Percentiles rank a stretch among this genome's conserved stretches.
phyloP scores from a whole-genome alignment of 1,140 invertebrate genomes.

The Drosophila nigrodunni region DNA sequence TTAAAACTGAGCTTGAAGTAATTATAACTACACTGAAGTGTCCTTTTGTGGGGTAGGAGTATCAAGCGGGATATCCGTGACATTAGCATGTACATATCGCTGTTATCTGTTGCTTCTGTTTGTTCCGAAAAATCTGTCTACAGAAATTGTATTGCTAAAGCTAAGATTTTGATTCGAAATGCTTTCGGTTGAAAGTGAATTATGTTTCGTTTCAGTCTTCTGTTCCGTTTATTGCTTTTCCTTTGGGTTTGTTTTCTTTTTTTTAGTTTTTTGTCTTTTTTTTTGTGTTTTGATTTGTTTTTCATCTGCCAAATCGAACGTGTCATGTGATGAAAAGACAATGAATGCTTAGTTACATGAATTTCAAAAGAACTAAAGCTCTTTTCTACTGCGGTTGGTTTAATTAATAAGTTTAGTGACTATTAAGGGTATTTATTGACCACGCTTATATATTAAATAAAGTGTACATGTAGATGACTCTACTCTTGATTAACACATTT shows the following conservation, averaged over 20 bases:
- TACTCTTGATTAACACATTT: no score
- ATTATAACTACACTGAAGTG: conserved; percentile 16
- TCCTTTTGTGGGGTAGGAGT: not conserved
- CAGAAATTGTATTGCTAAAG: not conserved
- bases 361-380: not conserved
- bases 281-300: not conserved
- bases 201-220: conserved; percentile 13
- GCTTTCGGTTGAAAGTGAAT: conserved; percentile 13
- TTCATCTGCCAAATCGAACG: conserved; percentile 21
- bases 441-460: no score
- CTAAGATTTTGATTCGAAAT: conserved; percentile 26
- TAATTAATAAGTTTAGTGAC: no score
- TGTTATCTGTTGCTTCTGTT: not conserved
- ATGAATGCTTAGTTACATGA: not conserved
- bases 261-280: conserved; percentile 3
- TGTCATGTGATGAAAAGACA: conserved; percentile 49
- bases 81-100: conserved; percentile 15
- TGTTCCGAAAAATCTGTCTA: not conserved
- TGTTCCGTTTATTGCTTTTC: not conserved
- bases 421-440: no score
- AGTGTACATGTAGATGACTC: no score
- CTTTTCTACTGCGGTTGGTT: not conserved
- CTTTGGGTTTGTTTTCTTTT: conserved; percentile 29
- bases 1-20: conserved; percentile 64
- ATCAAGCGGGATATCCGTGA: conserved; percentile 16